These are phyloP conservation scores for Daptonema setosum DNA, from an alignment of 2,888 invertebrate genomes.

Conservation along the genomic window DNA sequence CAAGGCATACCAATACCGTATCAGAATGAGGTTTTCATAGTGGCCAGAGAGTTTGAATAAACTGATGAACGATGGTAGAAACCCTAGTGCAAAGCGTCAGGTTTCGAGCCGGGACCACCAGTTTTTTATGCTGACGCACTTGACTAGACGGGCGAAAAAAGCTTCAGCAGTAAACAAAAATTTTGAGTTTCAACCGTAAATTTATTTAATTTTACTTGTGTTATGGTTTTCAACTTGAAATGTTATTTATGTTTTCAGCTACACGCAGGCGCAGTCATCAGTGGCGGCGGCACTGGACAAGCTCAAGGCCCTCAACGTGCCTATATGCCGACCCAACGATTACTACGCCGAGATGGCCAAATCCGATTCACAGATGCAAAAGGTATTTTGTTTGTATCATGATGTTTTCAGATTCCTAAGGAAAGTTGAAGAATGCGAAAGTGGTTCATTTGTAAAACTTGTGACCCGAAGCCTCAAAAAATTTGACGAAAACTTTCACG, in stretches of 20 bases:
- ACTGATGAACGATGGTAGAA: no score
- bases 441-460: no score
- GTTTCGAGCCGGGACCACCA: no score
- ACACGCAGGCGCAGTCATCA: conserved; percentile 44
- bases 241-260: conserved; percentile 13
- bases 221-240: background rate
- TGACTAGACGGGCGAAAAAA: no score
- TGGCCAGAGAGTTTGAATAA: no score
- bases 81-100: no score
- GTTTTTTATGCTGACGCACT: no score
- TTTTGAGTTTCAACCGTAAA: background rate
- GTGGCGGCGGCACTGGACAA: conserved; percentile 56
- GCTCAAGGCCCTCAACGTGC: conserved; percentile 32
- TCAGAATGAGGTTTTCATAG: no score
- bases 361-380: conserved; percentile 87
- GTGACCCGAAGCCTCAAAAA: no score
- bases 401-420: background rate
- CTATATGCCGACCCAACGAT: conserved; percentile 74
- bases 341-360: conserved; percentile 99
- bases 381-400: conserved; percentile 31
- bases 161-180: background rate
- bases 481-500: no score
- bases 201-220: background rate
- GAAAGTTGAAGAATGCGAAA: background rate
- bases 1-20: no score